Conservation (phyloP, 2,113 vertebrate genomes). For the Seriola quinqueradiata region DNA sequence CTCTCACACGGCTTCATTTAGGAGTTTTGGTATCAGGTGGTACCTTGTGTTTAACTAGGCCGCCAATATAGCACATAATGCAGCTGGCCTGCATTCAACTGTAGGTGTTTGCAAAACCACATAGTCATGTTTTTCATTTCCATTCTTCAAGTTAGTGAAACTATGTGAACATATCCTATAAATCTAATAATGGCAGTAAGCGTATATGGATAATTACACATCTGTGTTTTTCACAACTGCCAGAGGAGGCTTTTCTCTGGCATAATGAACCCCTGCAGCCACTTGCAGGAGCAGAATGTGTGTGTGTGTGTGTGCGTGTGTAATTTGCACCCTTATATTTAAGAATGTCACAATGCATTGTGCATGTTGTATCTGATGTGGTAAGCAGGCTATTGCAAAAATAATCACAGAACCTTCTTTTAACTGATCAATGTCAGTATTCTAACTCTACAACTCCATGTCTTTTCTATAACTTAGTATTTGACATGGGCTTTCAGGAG, state of each 20-base stretch:
- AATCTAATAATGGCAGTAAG: not conserved
- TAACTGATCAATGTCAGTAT: not conserved
- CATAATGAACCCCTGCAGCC: constrained; percentile 1
- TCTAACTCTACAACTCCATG: not conserved
- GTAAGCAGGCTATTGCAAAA: not conserved
- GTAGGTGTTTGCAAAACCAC: too few species aligned
- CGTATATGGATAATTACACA: not conserved
- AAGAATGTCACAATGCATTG: not conserved
- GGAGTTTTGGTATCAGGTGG: too few species aligned
- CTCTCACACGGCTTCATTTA: too few species aligned
- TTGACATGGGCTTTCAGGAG: not conserved
- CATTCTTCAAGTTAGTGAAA: too few species aligned
- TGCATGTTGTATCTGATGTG: not conserved
- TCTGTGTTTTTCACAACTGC: too few species aligned
- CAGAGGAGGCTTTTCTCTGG: not conserved
- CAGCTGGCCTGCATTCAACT: too few species aligned
- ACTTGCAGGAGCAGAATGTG: not conserved
- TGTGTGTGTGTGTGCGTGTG: not conserved
- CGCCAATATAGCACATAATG: too few species aligned
- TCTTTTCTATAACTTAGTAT: not conserved
- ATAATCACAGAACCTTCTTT: not conserved
- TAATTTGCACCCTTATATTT: not conserved
- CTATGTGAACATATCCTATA: not conserved
- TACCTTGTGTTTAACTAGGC: too few species aligned
- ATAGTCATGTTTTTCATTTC: too few species aligned